Evolutionary conservation across 2,113 vertebrate genomes (phyloP).

Genomic region (Xenotilapia flavipinnis): DNA sequence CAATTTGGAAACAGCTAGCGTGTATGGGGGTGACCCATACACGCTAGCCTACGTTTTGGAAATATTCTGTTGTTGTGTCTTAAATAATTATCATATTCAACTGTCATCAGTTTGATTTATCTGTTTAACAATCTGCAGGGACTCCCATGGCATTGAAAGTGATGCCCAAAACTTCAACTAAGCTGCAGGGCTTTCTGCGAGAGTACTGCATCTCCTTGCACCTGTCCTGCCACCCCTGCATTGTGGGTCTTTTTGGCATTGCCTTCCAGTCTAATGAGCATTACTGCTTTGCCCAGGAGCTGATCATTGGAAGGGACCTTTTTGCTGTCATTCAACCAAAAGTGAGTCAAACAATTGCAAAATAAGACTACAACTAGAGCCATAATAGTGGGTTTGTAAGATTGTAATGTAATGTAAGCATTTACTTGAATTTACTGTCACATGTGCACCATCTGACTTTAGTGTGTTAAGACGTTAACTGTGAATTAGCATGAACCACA

Average conservation of each 20-base stretch:
- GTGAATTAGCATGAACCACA: neutral
- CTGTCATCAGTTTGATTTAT: neutral
- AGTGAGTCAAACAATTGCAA: constrained; percentile 59
- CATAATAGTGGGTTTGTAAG: neutral
- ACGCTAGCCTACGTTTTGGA: neutral
- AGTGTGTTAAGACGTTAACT: neutral
- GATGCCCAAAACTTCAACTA: constrained; percentile 84
- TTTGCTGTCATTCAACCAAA: constrained; percentile 88
- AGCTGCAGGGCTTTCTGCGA: constrained; percentile 86
- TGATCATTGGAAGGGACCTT: constrained; percentile 83
- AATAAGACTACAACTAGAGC: neutral
- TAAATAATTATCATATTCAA: neutral
- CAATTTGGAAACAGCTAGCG: neutral
- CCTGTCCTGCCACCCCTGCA: constrained; percentile 82
- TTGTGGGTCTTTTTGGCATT: constrained; percentile 85
- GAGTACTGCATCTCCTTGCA: constrained; percentile 91
- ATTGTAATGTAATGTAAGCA: neutral
- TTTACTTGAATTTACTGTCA: neutral
- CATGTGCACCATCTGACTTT: neutral
- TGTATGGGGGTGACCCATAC: neutral
- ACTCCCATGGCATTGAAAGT: constrained; percentile 92
- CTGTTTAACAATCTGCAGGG: constrained; percentile 59
- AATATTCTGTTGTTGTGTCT: neutral
- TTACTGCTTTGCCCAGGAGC: constrained; percentile 89
- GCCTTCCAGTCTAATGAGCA: constrained; percentile 83